Evolutionary conservation across 2,797 vertebrate genomes (phyloP).

Genomic region (Orientallactaga sibirica): DNA sequence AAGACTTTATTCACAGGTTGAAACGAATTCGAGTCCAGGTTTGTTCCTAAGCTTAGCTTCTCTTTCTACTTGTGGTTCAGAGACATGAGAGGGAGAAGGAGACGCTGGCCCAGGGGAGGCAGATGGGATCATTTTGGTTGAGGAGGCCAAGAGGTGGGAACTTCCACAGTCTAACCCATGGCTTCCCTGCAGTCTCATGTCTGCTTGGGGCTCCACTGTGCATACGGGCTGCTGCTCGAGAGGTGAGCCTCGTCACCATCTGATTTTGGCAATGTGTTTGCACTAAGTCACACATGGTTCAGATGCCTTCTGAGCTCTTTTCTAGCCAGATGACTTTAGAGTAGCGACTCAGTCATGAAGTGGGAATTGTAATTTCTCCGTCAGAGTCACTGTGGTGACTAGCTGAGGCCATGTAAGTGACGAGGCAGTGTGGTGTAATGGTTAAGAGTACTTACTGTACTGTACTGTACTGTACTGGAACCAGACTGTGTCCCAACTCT

Average conservation of each 20-base stretch:
- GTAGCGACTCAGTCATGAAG: slow-evolving; percentile 40
- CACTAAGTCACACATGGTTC: neutral
- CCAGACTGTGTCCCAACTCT: neutral
- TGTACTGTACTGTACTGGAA: neutral
- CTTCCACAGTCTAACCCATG: neutral
- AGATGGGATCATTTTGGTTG: neutral
- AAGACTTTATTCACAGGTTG: neutral
- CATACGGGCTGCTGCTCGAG: neutral
- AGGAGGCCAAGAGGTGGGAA: neutral
- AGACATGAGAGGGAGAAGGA: slow-evolving; percentile 5
- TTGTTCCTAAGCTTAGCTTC: neutral
- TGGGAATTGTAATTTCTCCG: slow-evolving; percentile 3
- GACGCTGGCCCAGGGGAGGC: neutral
- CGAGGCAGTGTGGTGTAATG: neutral
- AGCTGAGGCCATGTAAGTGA: neutral
- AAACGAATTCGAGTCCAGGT: neutral
- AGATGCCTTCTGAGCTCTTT: neutral
- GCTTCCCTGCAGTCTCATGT: neutral
- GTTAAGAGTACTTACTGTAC: neutral
- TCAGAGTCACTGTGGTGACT: neutral
- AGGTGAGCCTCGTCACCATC: neutral
- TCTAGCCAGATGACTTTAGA: neutral
- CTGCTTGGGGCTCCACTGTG: too few relatives aligned
- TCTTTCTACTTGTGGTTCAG: neutral
- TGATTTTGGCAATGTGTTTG: neutral